Evolutionary conservation across 2,113 vertebrate genomes (phyloP).

Genomic region (Calidris pugnax): DNA sequence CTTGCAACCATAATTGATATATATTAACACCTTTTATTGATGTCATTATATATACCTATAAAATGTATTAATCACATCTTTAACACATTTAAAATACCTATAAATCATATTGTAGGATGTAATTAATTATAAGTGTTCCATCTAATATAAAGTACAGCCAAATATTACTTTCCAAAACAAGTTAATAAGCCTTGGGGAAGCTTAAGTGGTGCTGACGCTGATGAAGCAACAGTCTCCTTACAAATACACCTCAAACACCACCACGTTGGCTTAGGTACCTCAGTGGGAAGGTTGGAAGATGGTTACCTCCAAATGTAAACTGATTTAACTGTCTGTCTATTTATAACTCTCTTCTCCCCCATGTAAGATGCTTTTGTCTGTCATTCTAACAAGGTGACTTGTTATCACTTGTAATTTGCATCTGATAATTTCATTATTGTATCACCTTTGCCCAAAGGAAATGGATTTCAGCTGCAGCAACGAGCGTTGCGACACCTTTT

Average conservation of each 20-base stretch:
- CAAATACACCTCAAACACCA: too few species aligned
- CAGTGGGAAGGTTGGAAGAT: neutral
- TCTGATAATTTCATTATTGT: neutral
- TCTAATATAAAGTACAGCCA: neutral
- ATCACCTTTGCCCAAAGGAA: neutral
- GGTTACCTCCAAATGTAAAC: neutral
- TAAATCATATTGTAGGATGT: neutral
- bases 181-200: neutral
- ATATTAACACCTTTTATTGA: constrained; percentile 6
- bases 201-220: neutral
- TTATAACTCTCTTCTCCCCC: neutral
- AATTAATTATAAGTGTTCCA: neutral
- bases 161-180: neutral
- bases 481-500: neutral
- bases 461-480: fast-evolving
- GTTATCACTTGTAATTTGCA: neutral
- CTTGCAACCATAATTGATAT: neutral
- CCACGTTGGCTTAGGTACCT: neutral
- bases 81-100: neutral
- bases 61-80: neutral
- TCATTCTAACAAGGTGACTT: neutral
- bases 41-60: neutral
- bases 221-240: neutral
- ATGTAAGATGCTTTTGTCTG: neutral
- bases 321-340: neutral